Conservation (phyloP, 2,797 vertebrate species). For the Schizothorax lantsangensis region DNA sequence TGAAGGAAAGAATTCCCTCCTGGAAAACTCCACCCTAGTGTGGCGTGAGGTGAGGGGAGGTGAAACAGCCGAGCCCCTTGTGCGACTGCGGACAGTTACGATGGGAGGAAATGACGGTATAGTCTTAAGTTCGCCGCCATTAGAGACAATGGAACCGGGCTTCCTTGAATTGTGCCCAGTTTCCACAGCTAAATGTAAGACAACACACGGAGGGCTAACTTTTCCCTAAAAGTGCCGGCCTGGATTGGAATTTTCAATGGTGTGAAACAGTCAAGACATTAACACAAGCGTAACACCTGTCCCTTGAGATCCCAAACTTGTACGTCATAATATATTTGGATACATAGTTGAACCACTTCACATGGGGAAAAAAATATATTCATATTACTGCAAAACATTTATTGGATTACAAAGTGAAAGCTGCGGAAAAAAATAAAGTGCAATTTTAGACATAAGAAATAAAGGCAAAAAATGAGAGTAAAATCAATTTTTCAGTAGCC, state of each 20-base stretch:
- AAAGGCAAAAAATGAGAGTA: background rate
- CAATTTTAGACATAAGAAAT: slow-evolving; percentile 54
- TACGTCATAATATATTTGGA: slow-evolving; percentile 15
- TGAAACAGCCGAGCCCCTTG: slow-evolving; percentile 38
- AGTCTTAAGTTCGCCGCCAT: slow-evolving; percentile 59
- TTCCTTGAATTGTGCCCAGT: slow-evolving; percentile 79
- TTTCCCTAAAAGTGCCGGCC: slow-evolving; percentile 67
- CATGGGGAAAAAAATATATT: background rate
- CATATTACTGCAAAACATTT: slow-evolving; percentile 46
- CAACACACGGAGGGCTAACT: slow-evolving; percentile 36
- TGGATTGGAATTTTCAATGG: slow-evolving; percentile 54
- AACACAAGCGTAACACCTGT: slow-evolving; percentile 2
- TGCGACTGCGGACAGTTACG: slow-evolving; percentile 35
- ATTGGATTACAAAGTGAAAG: slow-evolving; percentile 47
- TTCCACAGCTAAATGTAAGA: slow-evolving; percentile 72
- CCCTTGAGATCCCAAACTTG: background rate
- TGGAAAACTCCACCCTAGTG: slow-evolving; percentile 31
- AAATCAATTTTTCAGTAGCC: slow-evolving; percentile 29
- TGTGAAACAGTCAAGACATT: slow-evolving; percentile 42
- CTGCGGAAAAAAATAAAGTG: slow-evolving; percentile 62
- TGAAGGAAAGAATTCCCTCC: slow-evolving; percentile 61
- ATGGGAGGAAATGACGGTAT: slow-evolving; percentile 64
- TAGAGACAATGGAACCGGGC: slow-evolving; percentile 74
- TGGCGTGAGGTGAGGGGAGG: slow-evolving; percentile 48
- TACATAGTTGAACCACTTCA: background rate